phyloP scores from a whole-genome alignment of 1,140 invertebrate species.

The Diprion similis region DNA sequence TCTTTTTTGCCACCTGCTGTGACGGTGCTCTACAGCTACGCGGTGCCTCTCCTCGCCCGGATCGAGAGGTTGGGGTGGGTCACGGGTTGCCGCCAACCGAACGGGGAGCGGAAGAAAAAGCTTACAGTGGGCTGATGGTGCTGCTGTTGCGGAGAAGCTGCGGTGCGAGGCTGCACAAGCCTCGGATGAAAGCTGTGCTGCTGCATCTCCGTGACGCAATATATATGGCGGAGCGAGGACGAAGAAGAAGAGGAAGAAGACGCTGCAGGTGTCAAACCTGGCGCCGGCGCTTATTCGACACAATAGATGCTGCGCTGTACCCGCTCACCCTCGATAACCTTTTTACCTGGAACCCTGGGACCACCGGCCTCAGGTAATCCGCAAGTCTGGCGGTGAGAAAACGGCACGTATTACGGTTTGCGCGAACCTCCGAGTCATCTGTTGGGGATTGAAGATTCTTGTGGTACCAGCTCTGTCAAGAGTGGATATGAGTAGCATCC shows the following conservation, averaged over 20 bases:
- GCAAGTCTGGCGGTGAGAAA: too few species aligned
- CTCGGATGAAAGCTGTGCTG: background rate
- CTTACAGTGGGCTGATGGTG: background rate
- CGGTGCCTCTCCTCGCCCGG: background rate
- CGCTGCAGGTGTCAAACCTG: constrained; percentile 25
- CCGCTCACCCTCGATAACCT: constrained; percentile 26
- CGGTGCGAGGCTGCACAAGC: background rate
- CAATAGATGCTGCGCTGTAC: constrained; percentile 13
- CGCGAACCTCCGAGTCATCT: too few species aligned
- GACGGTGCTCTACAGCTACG: background rate
- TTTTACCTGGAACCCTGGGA: too few species aligned
- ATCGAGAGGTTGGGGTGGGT: constrained; percentile 1
- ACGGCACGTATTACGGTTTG: too few species aligned
- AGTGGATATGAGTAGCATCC: too few species aligned
- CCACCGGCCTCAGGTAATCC: too few species aligned
- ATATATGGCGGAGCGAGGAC: constrained; percentile 9
- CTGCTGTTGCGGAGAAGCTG: background rate
- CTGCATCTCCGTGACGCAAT: background rate
- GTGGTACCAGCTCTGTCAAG: too few species aligned
- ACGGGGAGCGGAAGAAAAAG: constrained; percentile 13
- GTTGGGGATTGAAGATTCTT: too few species aligned
- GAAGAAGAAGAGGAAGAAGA: constrained; percentile 21
- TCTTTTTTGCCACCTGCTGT: background rate
- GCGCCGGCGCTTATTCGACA: constrained; percentile 40
- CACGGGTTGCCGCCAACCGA: background rate